A percentile compares a stretch with the other conserved stretches of the same genome.
Conservation (phyloP, 2,797 vertebrate species). For the Spondyliosoma cantharus region DNA sequence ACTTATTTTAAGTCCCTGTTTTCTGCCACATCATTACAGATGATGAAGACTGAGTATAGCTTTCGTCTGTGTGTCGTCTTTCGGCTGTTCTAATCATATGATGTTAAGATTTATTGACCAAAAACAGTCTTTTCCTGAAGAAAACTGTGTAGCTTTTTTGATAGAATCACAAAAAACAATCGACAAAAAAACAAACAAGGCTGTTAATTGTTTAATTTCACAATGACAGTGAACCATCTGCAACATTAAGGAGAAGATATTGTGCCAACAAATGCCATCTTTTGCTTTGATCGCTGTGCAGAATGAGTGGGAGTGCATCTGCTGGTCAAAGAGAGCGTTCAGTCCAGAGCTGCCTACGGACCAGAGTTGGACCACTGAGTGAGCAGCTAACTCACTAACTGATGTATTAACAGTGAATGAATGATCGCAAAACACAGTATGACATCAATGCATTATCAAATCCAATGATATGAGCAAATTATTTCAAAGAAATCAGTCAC, state of each 20-base stretch:
- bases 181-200: background rate
- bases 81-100: no score
- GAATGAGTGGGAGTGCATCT: slow-evolving; percentile 35
- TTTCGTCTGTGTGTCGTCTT: background rate
- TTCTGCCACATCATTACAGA: slow-evolving; percentile 40
- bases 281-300: slow-evolving; percentile 27
- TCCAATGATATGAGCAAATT: no score
- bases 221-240: slow-evolving; percentile 5
- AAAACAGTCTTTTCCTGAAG: background rate
- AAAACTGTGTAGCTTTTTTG: background rate
- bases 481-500: background rate
- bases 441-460: no score
- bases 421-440: no score
- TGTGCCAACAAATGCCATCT: slow-evolving; percentile 9
- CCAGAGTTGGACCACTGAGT: background rate
- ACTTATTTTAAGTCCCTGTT: slow-evolving; percentile 18
- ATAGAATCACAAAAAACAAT: slow-evolving; percentile 5
- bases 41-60: slow-evolving; percentile 8
- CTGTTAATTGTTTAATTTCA: slow-evolving; percentile 2
- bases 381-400: no score
- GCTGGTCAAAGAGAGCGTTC: slow-evolving; percentile 26
- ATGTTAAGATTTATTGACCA: no score
- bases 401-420: background rate
- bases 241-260: background rate
- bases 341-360: slow-evolving; percentile 10